A percentile compares a stretch with the other conserved stretches of the same genome.
Evolutionary conservation across 2,113 vertebrate genomes (phyloP).

Genomic region (Microtus richardsoni): DNA sequence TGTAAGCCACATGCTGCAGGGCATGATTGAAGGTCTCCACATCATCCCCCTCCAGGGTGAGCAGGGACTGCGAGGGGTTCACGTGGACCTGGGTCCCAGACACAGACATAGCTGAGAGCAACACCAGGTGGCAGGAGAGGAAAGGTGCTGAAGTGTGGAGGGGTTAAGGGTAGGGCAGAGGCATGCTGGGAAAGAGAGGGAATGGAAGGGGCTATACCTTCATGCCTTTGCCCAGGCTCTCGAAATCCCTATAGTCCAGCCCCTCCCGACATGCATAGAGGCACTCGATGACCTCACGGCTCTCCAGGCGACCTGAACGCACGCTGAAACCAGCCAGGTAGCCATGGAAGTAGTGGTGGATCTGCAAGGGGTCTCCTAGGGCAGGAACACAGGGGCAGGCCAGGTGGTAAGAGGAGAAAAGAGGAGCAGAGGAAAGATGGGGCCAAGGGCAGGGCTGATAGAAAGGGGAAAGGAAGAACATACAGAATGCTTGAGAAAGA

Average conservation of each 20-base stretch:
- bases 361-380: conserved; percentile 89
- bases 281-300: conserved; percentile 98
- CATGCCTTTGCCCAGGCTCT: conserved; percentile 99
- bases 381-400: conserved; percentile 85
- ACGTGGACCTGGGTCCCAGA: conserved; percentile 94
- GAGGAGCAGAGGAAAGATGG: background rate
- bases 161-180: background rate
- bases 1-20: conserved; percentile 98
- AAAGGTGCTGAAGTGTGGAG: background rate
- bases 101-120: conserved; percentile 76
- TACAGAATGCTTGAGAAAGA: conserved; percentile 1
- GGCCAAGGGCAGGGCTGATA: background rate
- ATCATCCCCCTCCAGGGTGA: conserved; percentile 97
- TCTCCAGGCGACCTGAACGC: conserved; percentile 96
- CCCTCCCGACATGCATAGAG: conserved; percentile 99
- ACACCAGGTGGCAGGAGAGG: conserved; percentile 4
- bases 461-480: background rate
- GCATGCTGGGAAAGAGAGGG: conserved; percentile 28
- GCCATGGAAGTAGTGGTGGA: conserved; percentile 95
- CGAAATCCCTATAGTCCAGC: conserved; percentile 98
- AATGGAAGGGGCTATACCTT: conserved; percentile 90
- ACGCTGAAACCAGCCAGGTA: conserved; percentile 98
- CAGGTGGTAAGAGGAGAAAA: conserved; percentile 79
- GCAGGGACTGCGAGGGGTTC: conserved; percentile 97
- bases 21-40: conserved; percentile 98